Evolutionary conservation across 1,140 invertebrate genomes (phyloP), one percentile per base, ranked within the genome.

Genomic region (Anoplophora glabripennis): DNA sequence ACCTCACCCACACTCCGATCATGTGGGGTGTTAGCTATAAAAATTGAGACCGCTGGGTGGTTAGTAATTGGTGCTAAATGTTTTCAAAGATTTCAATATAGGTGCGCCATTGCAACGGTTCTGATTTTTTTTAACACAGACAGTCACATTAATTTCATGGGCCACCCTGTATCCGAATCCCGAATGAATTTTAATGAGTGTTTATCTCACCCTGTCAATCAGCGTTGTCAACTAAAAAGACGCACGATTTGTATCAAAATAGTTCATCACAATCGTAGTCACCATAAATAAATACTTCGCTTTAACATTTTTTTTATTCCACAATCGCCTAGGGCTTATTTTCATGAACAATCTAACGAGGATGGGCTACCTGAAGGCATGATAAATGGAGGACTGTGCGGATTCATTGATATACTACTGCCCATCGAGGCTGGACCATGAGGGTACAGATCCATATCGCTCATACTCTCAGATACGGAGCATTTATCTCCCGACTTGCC

Each of bases 401-500:
- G 72, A 34, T 68, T 57, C 66, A 76, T 62, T 8, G 72, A 72
- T 17, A 74, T 71, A 47, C 72, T 75, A 42, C 71, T 68, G 5
- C 69, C 65, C 67, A 76, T 75, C 8, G 74, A 74, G 33, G 68
- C 72, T 0, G 74, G 74, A 28, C 72, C 74, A 14, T 69, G 67
- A 9, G 71, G 67, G 52, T 76, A 76, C 28, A 76, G 59, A 34
- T 76, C 74, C 62, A 76, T 63, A 56, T 76, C 74, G 53, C 71
- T 74, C 62, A 75, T 64, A 47, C 69, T 72, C 45, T 73, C 74
- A 9, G 70, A 63, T 8, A 70, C 68, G 14, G 72, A 69, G 60
- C 71, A 74, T 54, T 73, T 74, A 44, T 76, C 70, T 7, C 70
- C 73, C n/a, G 69, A 67, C 59, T 76, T 76, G 11, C 74, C 74